These are phyloP conservation scores for Crypturellus undulatus DNA, from an alignment of 2,113 vertebrate species.

Conservation along the genomic window DNA sequence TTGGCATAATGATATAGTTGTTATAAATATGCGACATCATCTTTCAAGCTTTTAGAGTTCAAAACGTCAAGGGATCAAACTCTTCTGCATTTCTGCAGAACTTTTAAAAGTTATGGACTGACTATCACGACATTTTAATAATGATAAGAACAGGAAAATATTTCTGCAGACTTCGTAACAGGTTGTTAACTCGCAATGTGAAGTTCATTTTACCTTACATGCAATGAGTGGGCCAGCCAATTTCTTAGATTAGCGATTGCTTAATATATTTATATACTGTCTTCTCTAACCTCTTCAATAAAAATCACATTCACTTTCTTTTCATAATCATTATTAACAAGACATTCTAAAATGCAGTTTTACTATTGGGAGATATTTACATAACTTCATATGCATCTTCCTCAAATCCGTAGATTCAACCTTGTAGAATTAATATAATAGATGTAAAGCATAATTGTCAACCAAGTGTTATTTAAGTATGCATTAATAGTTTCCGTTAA, in stretches of 20 bases:
- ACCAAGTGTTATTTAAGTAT: neutral
- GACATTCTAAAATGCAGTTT: neutral
- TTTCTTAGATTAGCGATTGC: neutral
- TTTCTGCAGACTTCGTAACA: neutral
- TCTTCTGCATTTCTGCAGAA: neutral
- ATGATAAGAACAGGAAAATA: neutral
- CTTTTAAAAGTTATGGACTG: neutral
- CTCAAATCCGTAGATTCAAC: neutral
- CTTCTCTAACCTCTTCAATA: neutral
- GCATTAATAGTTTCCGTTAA: neutral
- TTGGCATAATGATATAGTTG: neutral
- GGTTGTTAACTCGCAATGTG: neutral
- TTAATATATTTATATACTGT: neutral
- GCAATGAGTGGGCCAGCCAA: neutral
- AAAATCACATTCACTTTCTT: neutral
- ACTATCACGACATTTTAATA: neutral
- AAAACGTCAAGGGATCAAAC: neutral
- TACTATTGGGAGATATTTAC: neutral
- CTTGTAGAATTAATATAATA: neutral
- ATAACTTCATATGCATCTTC: neutral
- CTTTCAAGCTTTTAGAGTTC: neutral
- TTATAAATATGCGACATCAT: neutral
- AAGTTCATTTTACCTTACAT: neutral
- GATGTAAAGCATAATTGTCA: rapidly evolving
- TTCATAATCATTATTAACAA: neutral